phyloP scores from a whole-genome alignment of 1,140 invertebrate species.

The Zaprionus ghesquierei region DNA sequence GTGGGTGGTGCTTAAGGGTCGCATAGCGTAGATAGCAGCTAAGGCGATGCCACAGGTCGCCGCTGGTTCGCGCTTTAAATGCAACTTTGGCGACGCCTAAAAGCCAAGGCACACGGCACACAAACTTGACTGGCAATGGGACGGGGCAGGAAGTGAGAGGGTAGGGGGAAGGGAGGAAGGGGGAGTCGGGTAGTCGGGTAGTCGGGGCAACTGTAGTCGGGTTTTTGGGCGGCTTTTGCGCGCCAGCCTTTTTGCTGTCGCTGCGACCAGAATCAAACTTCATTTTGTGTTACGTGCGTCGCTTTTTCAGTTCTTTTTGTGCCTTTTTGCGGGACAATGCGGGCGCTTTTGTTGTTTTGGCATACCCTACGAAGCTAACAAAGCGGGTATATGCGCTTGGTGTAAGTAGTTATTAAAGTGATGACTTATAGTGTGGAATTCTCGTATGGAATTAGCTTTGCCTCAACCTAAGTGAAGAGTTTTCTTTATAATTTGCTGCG shows the following conservation, averaged over 20 bases:
- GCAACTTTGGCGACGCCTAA: constrained; percentile 43
- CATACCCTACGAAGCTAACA: background rate
- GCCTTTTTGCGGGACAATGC: constrained; percentile 3
- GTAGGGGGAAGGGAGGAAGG: background rate
- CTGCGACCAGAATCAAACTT: constrained; percentile 51
- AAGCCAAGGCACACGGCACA: constrained; percentile 8
- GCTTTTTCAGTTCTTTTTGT: background rate
- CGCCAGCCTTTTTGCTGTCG: constrained; percentile 65
- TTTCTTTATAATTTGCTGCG: too few species aligned
- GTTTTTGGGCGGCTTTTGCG: background rate
- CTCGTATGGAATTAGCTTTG: too few species aligned
- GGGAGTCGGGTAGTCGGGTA: background rate
- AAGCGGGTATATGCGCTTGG: background rate
- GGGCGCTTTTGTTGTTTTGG: background rate
- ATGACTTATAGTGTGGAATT: too few species aligned
- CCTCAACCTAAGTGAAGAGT: too few species aligned
- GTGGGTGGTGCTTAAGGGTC: background rate
- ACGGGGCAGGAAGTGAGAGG: constrained; percentile 20
- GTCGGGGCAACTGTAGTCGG: background rate
- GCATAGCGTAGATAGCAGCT: background rate
- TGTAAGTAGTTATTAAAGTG: too few species aligned
- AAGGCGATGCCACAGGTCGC: constrained; percentile 44
- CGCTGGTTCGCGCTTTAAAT: constrained; percentile 51
- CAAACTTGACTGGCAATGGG: constrained; percentile 28
- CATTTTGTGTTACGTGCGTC: constrained; percentile 57